phyloP scores from a whole-genome alignment of 2,797 vertebrate species.

The Siniperca scherzeri region DNA sequence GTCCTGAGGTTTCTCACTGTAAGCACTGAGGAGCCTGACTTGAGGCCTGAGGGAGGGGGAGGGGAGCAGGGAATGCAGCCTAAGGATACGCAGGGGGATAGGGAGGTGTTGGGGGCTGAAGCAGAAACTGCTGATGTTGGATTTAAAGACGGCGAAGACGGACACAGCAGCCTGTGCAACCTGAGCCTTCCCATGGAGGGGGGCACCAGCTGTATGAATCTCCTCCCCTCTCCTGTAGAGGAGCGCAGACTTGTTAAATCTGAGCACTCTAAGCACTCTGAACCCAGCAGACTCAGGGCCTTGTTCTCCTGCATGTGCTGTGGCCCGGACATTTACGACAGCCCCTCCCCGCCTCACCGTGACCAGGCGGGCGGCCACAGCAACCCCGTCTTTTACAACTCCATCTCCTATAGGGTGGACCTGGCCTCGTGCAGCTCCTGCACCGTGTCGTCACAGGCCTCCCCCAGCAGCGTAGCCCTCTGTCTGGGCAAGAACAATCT shows the following conservation, averaged over 20 bases:
- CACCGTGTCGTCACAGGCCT: constrained; percentile 81
- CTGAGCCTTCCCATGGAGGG: constrained; percentile 85
- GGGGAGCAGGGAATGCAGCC: constrained; percentile 24
- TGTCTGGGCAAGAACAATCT: constrained; percentile 68
- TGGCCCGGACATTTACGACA: constrained; percentile 62
- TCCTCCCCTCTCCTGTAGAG: constrained; percentile 81
- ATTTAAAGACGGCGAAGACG: constrained; percentile 60
- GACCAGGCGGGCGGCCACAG: constrained; percentile 82
- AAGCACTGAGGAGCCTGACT: constrained; percentile 79
- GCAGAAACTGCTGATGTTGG: constrained; percentile 11
- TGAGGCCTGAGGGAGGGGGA: constrained; percentile 65
- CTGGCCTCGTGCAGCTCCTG: constrained; percentile 78
- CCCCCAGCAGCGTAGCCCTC: constrained; percentile 75
- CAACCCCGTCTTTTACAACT: constrained; percentile 89
- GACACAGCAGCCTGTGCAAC: constrained; percentile 69
- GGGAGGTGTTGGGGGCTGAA: constrained; percentile 28
- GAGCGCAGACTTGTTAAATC: constrained; percentile 61
- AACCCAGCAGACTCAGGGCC: constrained; percentile 72
- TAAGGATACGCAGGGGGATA: constrained; percentile 55
- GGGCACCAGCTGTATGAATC: constrained; percentile 84
- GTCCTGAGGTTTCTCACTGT: constrained; percentile 92
- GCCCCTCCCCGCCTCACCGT: constrained; percentile 57
- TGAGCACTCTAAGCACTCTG: neutral
- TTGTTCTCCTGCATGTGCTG: constrained; percentile 86
- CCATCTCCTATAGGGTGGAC: constrained; percentile 88